phyloP scores from a whole-genome alignment of 2,888 invertebrate genomes.

The Thumatha senex region DNA sequence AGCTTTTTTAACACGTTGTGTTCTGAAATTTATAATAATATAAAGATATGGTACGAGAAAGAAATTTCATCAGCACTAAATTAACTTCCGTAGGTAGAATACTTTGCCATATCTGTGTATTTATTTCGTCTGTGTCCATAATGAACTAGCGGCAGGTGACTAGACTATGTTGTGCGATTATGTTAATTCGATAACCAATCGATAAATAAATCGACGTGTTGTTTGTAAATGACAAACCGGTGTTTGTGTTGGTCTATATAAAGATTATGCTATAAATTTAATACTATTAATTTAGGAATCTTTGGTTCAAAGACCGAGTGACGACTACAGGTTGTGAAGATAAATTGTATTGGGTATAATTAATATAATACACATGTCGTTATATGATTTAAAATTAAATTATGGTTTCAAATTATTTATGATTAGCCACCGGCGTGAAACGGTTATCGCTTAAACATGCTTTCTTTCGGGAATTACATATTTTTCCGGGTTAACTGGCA shows the following conservation, averaged over 20 bases:
- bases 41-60: too few relatives aligned
- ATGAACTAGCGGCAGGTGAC: conserved; percentile 44
- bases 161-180: conserved; percentile 39
- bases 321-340: conserved; percentile 6
- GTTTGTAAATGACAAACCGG: conserved; percentile 41
- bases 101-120: conserved; percentile 7
- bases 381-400: background rate
- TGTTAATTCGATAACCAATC: conserved; percentile 51
- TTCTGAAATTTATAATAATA: too few relatives aligned
- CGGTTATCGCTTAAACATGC: too few relatives aligned
- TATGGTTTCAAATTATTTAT: background rate
- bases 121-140: conserved; percentile 5
- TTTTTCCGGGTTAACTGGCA: too few relatives aligned
- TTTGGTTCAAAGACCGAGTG: conserved; percentile 27
- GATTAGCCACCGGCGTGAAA: too few relatives aligned
- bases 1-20: too few relatives aligned
- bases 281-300: conserved; percentile 16
- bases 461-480: too few relatives aligned
- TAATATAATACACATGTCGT: background rate
- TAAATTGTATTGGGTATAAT: conserved; percentile 1
- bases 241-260: conserved; percentile 17
- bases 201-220: conserved; percentile 41
- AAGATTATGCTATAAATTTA: conserved; percentile 21
- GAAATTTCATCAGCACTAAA: too few relatives aligned
- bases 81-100: conserved; percentile 2